Evolutionary conservation across 2,797 vertebrate species (phyloP), one percentile per base, ranked within the genome.

Genomic region (Botia kubotai): DNA sequence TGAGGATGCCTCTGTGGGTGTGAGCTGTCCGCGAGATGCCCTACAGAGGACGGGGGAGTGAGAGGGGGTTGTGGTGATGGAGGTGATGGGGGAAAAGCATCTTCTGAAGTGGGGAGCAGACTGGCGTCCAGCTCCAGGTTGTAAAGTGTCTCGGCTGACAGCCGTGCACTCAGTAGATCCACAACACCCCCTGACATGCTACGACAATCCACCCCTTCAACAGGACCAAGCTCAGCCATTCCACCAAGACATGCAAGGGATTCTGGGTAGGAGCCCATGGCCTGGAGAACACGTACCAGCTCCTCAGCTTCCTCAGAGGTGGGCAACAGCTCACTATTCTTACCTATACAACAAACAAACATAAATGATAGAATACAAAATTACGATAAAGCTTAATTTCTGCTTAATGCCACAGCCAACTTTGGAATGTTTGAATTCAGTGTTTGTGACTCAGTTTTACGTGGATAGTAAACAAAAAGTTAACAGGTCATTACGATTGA

Each of bases 251-350:
- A 99, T 92, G 97, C 98, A 82, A 99, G 93, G 82, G 98, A 98
- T 80, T 95, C 95, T 29, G 94, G 90, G 87, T 95, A 95, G 46
- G 95, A 94, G 75, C 96, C 97, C 90, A 99, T 98, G 63, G 97
- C 98, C 92, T 99, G 98, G 83, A 99, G 92, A 33, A 98, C 98
- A 69, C 98, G 96, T 84, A 98, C 98, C 87, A 99, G 92, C 88
- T 99, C 98, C 89, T 99, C 98, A 0, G 98, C 98, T 91, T 99
- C 98, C 92, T 99, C 98, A 0, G 98, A 98, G 26, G 98, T 99
- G 0, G 98, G 98, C 83, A 99, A 93, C 48, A 99, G 95, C 84
- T 99, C 98, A 85, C 97, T 97, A 1, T 97, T 98, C 89, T 99
- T 99, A 89, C 97, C 98, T 99, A 85, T 3, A 85, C 43, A 48